Evolutionary conservation across 2,888 invertebrate genomes (phyloP).

Genomic region (Cabera pusaria): DNA sequence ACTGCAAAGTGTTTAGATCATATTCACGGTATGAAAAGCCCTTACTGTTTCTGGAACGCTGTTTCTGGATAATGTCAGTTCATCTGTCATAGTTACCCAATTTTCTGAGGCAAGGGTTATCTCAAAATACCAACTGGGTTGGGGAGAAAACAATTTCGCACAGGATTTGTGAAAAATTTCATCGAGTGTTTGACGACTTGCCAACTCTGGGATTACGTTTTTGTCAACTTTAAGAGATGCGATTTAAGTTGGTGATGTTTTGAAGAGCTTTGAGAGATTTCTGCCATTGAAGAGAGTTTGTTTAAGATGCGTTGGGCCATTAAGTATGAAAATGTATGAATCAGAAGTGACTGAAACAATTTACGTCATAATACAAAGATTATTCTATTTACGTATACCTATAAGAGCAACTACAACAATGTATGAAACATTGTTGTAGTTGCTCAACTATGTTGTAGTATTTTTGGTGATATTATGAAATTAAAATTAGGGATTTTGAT

Average conservation of each 20-base stretch:
- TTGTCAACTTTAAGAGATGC: slow-evolving; percentile 26
- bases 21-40: too few species aligned
- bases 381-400: too few species aligned
- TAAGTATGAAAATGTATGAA: too few species aligned
- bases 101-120: slow-evolving; percentile 53
- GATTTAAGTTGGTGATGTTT: slow-evolving; percentile 30
- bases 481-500: too few species aligned
- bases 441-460: too few species aligned
- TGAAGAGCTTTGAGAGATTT: slow-evolving; percentile 22
- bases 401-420: too few species aligned
- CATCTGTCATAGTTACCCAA: slow-evolving; percentile 68
- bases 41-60: slow-evolving; percentile 12
- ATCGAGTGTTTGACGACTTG: slow-evolving; percentile 35
- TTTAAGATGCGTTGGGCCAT: background rate
- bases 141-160: slow-evolving; percentile 48
- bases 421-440: too few species aligned
- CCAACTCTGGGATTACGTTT: slow-evolving; percentile 30
- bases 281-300: too few species aligned
- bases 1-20: too few species aligned
- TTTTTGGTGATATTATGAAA: too few species aligned
- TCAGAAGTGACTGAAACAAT: too few species aligned
- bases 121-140: slow-evolving; percentile 38
- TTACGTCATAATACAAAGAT: too few species aligned
- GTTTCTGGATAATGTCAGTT: slow-evolving; percentile 48
- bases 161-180: slow-evolving; percentile 45